Base-by-base conservation (phyloP, 1,140 invertebrate genomes). In the Chironomus tepperi region DNA sequence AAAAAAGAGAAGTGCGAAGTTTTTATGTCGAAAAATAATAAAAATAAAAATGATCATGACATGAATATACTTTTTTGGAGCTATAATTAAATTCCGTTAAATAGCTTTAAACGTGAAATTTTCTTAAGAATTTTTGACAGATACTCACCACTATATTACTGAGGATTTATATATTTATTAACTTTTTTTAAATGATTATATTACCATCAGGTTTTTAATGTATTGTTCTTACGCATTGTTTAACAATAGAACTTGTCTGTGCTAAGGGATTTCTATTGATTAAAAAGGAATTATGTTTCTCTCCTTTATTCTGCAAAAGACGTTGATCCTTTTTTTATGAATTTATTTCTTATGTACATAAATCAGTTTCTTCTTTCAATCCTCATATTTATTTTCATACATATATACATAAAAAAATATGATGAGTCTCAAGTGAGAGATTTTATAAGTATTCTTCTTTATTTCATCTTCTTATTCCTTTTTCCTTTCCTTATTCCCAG, bases 281-380 rank as follows among this genome's bases (percentile, higher is more conserved):
- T 57, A 57, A 12, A 57, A 57, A n/a, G 47, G 47, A 57, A 57
- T 57, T 57, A 57, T 57, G n/a, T 57, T n/a, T 47, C 9, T 43
- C 43, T 47, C 43, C 15, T 15, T 47, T 10, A 10, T 10, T 47
- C 43, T 15, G 3, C 47, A 57, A 57, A 47, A 57, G n/a, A 34
- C 12, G n/a, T 57, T 12, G 47, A 57, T 57, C 47, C 47, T n/a
- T 57, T 57, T 47, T 47, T 57, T 57, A 57, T 57, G 47, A 57
- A 57, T 57, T 57, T 57, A 57, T 57, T 57, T 57, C n/a, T 57
- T n/a, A 57, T 57, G 47, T 57, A 57, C n/a, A n/a, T 57, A 57
- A n/a, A 57, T 34, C 24, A 34, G 24, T 34, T 34, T 34, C 24
- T 34, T 34, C 24, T 34, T 34, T 34, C 24, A 34, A 34, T 34